Evolutionary conservation across 2,888 invertebrate species (phyloP).

Genomic region (Protophormia terraenovae): DNA sequence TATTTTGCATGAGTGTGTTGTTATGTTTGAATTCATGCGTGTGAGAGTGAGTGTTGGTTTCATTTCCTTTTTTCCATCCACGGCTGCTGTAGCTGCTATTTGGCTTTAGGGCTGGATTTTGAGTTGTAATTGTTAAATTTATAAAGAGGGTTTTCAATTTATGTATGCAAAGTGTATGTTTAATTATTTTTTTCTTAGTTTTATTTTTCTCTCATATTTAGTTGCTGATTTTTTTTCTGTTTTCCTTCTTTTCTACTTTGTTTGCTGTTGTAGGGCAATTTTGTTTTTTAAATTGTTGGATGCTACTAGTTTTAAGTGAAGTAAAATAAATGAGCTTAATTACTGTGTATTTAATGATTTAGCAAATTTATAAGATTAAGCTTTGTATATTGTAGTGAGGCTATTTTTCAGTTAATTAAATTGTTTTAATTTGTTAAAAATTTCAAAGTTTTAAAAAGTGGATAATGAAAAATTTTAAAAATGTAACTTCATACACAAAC

Average conservation of each 20-base stretch:
- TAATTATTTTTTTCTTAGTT: conserved; percentile 12
- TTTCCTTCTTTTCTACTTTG: not conserved
- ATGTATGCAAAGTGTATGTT: conserved; percentile 19
- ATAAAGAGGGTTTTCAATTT: conserved; percentile 6
- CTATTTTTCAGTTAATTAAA: too few relatives aligned
- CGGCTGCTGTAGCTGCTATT: conserved; percentile 4
- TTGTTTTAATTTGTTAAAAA: too few relatives aligned
- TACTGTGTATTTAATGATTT: not conserved
- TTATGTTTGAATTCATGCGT: not conserved
- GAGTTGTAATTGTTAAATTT: conserved; percentile 36
- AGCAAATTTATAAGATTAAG: too few relatives aligned
- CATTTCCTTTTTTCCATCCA: not conserved
- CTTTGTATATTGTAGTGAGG: too few relatives aligned
- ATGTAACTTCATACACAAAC: too few relatives aligned
- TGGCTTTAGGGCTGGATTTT: conserved; percentile 18
- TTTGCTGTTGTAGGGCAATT: not conserved
- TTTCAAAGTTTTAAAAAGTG: too few relatives aligned
- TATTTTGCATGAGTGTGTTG: too few relatives aligned
- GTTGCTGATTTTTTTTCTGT: too few relatives aligned
- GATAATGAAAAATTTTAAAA: too few relatives aligned
- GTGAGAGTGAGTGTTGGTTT: not conserved
- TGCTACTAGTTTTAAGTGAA: not conserved
- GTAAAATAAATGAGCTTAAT: conserved; percentile 9
- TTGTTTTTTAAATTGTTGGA: not conserved
- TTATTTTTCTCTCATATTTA: not conserved